These are phyloP conservation scores for Agrotis puta DNA, from an alignment of 2,888 invertebrate genomes.

Conservation along the genomic window DNA sequence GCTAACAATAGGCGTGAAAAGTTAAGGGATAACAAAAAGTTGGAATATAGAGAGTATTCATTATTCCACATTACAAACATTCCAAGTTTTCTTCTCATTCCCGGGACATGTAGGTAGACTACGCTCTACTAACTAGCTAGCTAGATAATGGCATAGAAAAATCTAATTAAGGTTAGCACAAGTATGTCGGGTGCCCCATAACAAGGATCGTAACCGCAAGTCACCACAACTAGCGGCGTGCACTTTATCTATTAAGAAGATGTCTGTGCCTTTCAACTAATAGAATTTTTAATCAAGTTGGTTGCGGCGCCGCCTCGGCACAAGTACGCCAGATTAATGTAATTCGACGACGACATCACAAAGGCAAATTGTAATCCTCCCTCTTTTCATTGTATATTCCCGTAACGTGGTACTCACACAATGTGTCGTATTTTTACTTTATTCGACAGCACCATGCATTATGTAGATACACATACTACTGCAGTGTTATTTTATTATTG, in stretches of 20 bases:
- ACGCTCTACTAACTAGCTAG: constrained; percentile 47
- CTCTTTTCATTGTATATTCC: constrained; percentile 86
- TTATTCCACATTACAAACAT: constrained; percentile 22
- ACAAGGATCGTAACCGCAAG: constrained; percentile 67
- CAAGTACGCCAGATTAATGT: constrained; percentile 89
- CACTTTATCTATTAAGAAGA: constrained; percentile 88
- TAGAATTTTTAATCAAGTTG: constrained; percentile 91
- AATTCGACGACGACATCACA: constrained; percentile 90
- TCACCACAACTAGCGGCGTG: constrained; percentile 76
- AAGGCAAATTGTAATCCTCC: constrained; percentile 90
- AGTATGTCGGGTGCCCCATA: constrained; percentile 53
- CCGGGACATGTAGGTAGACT: constrained; percentile 9
- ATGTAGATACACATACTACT: constrained; percentile 67
- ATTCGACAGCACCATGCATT: constrained; percentile 70
- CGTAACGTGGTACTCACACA: constrained; percentile 83
- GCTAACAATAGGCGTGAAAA: constrained; percentile 37
- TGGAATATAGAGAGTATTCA: constrained; percentile 15
- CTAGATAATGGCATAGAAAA: constrained; percentile 48
- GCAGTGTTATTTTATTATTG: constrained; percentile 72
- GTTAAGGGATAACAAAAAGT: constrained; percentile 34
- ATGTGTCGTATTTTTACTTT: constrained; percentile 82
- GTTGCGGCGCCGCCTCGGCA: constrained; percentile 82
- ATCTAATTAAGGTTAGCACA: constrained; percentile 65
- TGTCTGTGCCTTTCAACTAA: constrained; percentile 89
- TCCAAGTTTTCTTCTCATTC: constrained; percentile 21